Evolutionary conservation across 2,888 invertebrate species (phyloP), one percentile per base, ranked within the genome.

Genomic region (Calameuta filiformis): DNA sequence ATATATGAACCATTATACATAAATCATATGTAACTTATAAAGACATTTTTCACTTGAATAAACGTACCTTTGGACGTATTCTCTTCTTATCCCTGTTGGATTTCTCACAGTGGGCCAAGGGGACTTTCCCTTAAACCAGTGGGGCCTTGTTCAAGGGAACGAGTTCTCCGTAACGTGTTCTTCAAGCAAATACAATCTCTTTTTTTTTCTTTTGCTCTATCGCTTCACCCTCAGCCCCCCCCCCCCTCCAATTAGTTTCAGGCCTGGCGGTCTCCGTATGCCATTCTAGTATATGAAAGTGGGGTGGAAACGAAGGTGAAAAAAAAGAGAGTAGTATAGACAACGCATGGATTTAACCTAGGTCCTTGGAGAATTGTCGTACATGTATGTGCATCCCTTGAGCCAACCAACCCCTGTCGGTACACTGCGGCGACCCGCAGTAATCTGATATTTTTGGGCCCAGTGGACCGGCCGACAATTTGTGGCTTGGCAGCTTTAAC

Each of bases 391-490:
- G 79, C 69, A 73, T 80, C 76, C 76, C 71, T 73, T 73, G 77
- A 15, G 73, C 56, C 80, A n/a, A 56, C 56, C 56, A 56, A 56
- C 23, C 68, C 71, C 31, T 71, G 71, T 31, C 71, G 71, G 71
- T 34, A 71, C 71, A 71, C 37, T 15, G 69, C 77, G 23, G 83
- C 79, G 84, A 84, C 77, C 78, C 80, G 79, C 75, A 73, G 85
- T 81, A 84, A 84, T 80, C 73, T 77, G 85, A 85, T 85, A 85
- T 83, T 85, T 85, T 85, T 79, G 80, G 85, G 80, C 75, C 79
- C 68, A 77, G 78, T 75, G 74, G 69, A 34, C 35, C 31, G 40
- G 35, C 75, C 79, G 81, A 77, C 80, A 77, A 80, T 81, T 84
- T 79, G 78, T 56, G 82, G 78, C 75, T 30, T 76, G 81, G 76